Conservation (phyloP, 2,797 vertebrate genomes). For the Anolis apletophallus region DNA sequence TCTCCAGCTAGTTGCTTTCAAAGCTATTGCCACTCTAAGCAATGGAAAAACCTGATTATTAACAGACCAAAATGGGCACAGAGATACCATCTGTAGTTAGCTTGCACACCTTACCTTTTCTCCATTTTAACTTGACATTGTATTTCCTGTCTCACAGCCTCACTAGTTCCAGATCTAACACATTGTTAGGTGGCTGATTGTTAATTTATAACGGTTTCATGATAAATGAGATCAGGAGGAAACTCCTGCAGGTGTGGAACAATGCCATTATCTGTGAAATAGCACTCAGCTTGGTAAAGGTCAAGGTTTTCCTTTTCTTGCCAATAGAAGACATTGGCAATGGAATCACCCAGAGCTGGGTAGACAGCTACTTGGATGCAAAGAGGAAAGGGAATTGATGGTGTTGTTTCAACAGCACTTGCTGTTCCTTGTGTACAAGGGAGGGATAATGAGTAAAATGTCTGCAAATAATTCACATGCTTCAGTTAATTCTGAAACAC, state of each 20-base stretch:
- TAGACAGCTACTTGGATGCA: accelerated
- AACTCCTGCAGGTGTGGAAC: neutral
- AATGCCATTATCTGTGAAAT: neutral
- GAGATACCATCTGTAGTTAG: neutral
- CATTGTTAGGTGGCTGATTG: neutral
- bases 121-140: neutral
- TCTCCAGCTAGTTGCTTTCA: neutral
- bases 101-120: neutral
- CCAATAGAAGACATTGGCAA: neutral
- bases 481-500: neutral
- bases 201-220: slow-evolving; percentile 1
- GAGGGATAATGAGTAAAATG: neutral
- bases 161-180: neutral
- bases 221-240: neutral
- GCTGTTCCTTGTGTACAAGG: neutral
- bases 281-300: neutral
- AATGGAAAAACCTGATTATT: neutral
- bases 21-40: neutral
- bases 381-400: neutral
- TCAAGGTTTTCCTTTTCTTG: neutral
- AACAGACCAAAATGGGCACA: neutral
- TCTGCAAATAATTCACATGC: neutral
- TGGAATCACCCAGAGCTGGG: neutral
- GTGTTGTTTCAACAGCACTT: neutral
- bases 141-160: neutral